Evolutionary conservation across 2,888 invertebrate species (phyloP).

Genomic region (Camptogramma bilineatum): DNA sequence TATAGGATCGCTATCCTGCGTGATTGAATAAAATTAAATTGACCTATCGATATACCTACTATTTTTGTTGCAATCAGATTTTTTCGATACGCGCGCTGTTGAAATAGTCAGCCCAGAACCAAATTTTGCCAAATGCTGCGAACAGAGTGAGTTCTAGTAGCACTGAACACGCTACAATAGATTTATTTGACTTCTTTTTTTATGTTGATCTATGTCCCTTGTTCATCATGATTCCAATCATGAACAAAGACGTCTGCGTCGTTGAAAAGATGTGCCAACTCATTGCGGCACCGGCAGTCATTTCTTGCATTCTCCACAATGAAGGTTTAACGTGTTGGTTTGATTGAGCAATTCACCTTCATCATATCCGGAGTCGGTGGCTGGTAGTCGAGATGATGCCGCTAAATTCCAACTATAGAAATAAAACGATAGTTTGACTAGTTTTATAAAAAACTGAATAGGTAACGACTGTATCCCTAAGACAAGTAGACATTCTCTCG

Average conservation of each 20-base stretch:
- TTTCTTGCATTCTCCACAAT: slow-evolving; percentile 57
- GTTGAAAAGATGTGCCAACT: slow-evolving; percentile 63
- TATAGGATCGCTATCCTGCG: too few species aligned
- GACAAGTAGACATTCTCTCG: too few species aligned
- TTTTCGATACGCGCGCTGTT: too few species aligned
- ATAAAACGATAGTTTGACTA: slow-evolving; percentile 5
- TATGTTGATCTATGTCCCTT: slow-evolving; percentile 1
- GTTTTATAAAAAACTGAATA: background rate
- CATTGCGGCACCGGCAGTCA: slow-evolving; percentile 64
- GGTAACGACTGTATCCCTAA: too few species aligned
- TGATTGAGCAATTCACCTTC: slow-evolving; percentile 75
- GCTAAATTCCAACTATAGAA: slow-evolving; percentile 32
- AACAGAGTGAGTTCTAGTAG: too few species aligned
- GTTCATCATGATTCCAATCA: background rate
- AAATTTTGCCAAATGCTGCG: too few species aligned
- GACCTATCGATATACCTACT: too few species aligned
- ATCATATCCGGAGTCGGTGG: slow-evolving; percentile 50
- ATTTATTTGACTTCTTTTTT: background rate
- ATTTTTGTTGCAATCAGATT: too few species aligned
- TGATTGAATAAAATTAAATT: too few species aligned
- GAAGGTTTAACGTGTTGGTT: slow-evolving; percentile 65
- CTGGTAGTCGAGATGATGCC: slow-evolving; percentile 40
- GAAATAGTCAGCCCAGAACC: too few species aligned
- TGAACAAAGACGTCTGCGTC: slow-evolving; percentile 33
- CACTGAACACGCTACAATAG: background rate